Conservation (phyloP, 2,888 invertebrate genomes). For the Dorcus hopei region DNA sequence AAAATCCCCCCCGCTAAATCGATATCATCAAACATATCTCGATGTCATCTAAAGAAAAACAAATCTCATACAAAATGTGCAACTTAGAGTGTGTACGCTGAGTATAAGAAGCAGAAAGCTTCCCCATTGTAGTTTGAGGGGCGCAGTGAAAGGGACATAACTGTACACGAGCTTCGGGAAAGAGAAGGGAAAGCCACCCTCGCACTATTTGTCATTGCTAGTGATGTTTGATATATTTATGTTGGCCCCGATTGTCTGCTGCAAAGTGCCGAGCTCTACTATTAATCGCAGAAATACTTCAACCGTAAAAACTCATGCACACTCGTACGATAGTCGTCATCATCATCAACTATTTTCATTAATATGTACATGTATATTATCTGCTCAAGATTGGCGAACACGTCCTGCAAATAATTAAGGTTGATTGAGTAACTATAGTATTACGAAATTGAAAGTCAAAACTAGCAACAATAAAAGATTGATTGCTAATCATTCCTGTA, state of each 20-base stretch:
- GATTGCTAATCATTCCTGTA: too few relatives aligned
- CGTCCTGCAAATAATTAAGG: too few relatives aligned
- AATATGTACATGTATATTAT: too few relatives aligned
- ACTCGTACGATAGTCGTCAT: slow-evolving; percentile 3
- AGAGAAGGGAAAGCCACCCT: slow-evolving; percentile 33
- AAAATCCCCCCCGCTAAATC: slow-evolving; percentile 17
- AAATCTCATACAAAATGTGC: slow-evolving; percentile 43
- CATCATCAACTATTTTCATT: too few relatives aligned
- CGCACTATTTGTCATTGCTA: slow-evolving; percentile 48
- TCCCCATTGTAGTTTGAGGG: slow-evolving; percentile 8
- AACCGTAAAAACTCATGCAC: slow-evolving; percentile 18
- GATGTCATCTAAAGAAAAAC: slow-evolving; percentile 48
- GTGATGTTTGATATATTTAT: slow-evolving; percentile 50
- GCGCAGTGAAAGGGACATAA: slow-evolving; percentile 22
- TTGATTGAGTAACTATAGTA: too few relatives aligned
- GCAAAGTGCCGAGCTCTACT: slow-evolving; percentile 41
- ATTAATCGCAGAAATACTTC: slow-evolving; percentile 36
- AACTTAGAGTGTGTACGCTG: slow-evolving; percentile 29
- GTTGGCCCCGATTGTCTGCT: slow-evolving; percentile 43
- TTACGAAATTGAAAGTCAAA: too few relatives aligned
- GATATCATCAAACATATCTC: slow-evolving; percentile 41
- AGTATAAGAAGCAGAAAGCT: slow-evolving; percentile 12
- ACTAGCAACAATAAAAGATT: too few relatives aligned
- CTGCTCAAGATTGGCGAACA: too few relatives aligned
- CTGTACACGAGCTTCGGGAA: slow-evolving; percentile 25